phyloP scores from a whole-genome alignment of 2,888 invertebrate genomes.

The Philereme transversata region DNA sequence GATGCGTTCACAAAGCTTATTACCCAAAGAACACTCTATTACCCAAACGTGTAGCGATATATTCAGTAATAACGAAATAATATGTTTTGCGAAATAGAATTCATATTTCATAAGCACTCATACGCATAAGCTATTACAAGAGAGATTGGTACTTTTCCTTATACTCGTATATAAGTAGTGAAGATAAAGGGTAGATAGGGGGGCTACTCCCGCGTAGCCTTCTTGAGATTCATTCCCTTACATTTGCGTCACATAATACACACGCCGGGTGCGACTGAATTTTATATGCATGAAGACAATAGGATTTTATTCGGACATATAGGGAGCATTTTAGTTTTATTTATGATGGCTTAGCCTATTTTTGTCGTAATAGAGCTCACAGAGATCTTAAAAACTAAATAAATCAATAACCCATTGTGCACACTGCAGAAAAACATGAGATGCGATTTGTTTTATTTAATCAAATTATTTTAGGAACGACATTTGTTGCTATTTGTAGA shows the following conservation, averaged over 20 bases:
- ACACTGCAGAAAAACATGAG: no score
- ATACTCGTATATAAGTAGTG: conserved; percentile 65
- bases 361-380: conserved; percentile 15
- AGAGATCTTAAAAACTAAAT: neutral
- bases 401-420: no score
- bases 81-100: conserved; percentile 79
- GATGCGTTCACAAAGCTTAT: conserved; percentile 51
- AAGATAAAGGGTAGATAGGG: conserved; percentile 74
- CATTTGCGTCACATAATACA: conserved; percentile 74
- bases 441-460: no score
- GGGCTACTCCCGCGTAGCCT: conserved; percentile 62
- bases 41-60: conserved; percentile 71
- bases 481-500: no score
- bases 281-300: conserved; percentile 73
- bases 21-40: conserved; percentile 61
- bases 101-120: conserved; percentile 81
- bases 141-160: conserved; percentile 69
- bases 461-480: no score
- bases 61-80: conserved; percentile 79
- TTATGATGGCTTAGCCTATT: conserved; percentile 42
- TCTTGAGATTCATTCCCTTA: conserved; percentile 66
- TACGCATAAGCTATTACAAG: conserved; percentile 74
- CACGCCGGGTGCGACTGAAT: conserved; percentile 64
- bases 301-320: conserved; percentile 66
- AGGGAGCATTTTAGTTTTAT: conserved; percentile 53